These are phyloP conservation scores for Anthoptus insignis DNA, from an alignment of 2,888 invertebrate species.

Conservation along the genomic window DNA sequence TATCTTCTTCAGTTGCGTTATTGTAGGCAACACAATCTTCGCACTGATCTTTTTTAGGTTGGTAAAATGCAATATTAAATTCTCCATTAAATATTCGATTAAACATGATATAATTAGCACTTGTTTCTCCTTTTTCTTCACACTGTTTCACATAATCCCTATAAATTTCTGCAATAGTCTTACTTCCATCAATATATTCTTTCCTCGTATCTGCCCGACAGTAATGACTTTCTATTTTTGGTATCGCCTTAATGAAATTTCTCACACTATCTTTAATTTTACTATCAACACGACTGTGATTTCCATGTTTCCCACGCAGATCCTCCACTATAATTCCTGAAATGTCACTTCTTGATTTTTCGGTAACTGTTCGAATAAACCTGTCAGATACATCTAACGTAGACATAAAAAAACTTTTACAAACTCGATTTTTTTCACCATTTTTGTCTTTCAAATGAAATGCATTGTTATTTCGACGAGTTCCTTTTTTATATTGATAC, in stretches of 20 bases:
- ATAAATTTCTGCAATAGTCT: conserved; percentile 49
- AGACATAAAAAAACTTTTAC: conserved; percentile 29
- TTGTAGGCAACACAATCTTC: conserved; percentile 42
- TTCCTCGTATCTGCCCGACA: conserved; percentile 45
- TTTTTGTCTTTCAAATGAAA: conserved; percentile 47
- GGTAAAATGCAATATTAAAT: conserved; percentile 41
- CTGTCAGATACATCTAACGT: conserved; percentile 35
- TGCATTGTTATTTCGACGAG: conserved; percentile 44
- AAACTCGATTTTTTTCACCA: conserved; percentile 32
- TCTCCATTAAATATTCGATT: conserved; percentile 42
- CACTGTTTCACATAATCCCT: conserved; percentile 49
- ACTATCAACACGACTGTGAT: conserved; percentile 36
- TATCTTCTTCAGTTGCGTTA: conserved; percentile 34
- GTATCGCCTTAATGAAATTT: conserved; percentile 51
- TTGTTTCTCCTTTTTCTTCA: conserved; percentile 35
- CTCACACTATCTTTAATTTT: conserved; percentile 33
- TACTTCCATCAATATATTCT: conserved; percentile 53
- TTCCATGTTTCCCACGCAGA: conserved; percentile 52
- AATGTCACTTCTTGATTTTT: conserved; percentile 36
- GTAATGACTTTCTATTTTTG: conserved; percentile 52
- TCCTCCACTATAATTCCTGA: conserved; percentile 41
- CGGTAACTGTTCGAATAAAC: conserved; percentile 39
- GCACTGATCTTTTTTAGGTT: conserved; percentile 45
- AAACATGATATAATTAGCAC: conserved; percentile 40
- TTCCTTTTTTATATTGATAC: conserved; percentile 38